Evolutionary conservation across 1,140 invertebrate genomes (phyloP), one percentile per base, ranked within the genome.

Genomic region (Ceratosolen fusciceps): DNA sequence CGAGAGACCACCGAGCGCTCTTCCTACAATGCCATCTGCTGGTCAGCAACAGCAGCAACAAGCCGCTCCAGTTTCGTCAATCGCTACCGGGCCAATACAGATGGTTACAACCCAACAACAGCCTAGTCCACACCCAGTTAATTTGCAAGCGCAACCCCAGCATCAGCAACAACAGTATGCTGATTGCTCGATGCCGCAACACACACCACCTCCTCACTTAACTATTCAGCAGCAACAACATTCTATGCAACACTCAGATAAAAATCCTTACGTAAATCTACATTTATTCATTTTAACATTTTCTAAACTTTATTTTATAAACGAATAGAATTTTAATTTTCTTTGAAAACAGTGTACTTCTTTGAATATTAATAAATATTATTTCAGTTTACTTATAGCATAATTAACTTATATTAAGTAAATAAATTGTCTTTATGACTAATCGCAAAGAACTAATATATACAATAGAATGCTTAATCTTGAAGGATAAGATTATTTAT

Each of bases 1-100:
- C 82, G 94, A 95, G 83, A 87, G 92, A 58, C 91, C 92, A 12
- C 90, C 90, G 0, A 90, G 90, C 52, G 89, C 88, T 3, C 52
- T 90, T 16, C 88, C 89, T 0, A 87, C 88, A 14, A 88, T 89
- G 83, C 87, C 86, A 29, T 82, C 74, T 74, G 43, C 60, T 3
- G 65, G 58, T 37, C 82, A 16, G 83, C 85, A 21, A 85, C 87
- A 21, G 79, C 89, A 14, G 83, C 16, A 88, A 88, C 72, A 87
- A 88, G 49, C 83, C 85, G 37, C 26, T 21, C 24, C 67, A 4
- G 67, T 47, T n/a, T 16, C 37, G 8, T 47, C 67, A 14, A 70
- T 70, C 4, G n/a, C 67, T 2, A 24, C 39, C 0, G 39, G 26
- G 9, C 47, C 39, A 9, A 31, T 31, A 16, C 68, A 49, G 7